Conservation (phyloP, 2,888 invertebrate species). For the Gymnosoma rotundatum region DNA sequence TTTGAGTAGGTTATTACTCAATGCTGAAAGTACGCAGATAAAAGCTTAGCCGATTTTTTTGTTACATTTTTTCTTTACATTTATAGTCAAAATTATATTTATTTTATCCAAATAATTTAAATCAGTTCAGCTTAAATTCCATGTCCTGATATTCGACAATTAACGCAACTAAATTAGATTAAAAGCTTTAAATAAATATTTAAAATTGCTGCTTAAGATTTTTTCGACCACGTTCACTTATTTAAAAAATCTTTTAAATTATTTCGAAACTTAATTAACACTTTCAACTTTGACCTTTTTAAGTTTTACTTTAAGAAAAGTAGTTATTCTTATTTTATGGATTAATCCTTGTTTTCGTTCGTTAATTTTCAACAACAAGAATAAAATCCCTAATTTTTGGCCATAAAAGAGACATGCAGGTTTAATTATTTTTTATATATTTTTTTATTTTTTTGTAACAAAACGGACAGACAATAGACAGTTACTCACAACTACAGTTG, state of each 20-base stretch:
- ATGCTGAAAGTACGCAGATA: too few relatives aligned
- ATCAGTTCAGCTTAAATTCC: too few relatives aligned
- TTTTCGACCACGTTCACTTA: neutral
- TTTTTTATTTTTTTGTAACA: neutral
- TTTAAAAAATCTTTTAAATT: neutral
- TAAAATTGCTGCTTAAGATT: too few relatives aligned
- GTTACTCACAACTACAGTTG: neutral
- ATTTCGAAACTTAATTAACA: conserved; percentile 34
- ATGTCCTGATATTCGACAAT: too few relatives aligned
- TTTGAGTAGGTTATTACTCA: too few relatives aligned
- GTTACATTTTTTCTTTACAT: too few relatives aligned
- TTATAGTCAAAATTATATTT: too few relatives aligned
- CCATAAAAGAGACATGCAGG: conserved; percentile 38
- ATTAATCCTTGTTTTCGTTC: conserved; percentile 43
- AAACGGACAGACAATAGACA: conserved; percentile 3
- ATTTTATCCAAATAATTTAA: too few relatives aligned
- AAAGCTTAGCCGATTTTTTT: too few relatives aligned
- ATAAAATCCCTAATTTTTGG: conserved; percentile 12
- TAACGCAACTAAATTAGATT: too few relatives aligned
- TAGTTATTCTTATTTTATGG: neutral
- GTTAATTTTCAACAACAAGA: conserved; percentile 13
- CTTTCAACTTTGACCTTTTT: conserved; percentile 54
- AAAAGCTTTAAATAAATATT: too few relatives aligned
- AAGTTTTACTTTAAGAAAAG: neutral
- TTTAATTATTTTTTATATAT: neutral